Evolutionary conservation across 2,888 invertebrate species (phyloP).

Genomic region (Rhabditoides inermis): DNA sequence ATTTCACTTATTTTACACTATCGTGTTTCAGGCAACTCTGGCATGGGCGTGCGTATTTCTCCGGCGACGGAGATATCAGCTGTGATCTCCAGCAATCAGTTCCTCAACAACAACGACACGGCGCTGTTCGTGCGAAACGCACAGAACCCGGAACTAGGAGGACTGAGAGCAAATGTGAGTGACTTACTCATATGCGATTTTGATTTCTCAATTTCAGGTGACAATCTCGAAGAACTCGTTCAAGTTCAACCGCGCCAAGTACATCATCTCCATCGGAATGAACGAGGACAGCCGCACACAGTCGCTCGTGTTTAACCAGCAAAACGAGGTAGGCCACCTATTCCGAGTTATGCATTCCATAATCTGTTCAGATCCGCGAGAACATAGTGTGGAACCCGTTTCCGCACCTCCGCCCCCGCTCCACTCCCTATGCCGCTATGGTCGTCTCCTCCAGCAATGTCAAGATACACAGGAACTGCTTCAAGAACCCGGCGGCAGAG

Average conservation of each 20-base stretch:
- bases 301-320: conserved; percentile 44
- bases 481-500: conserved; percentile 71
- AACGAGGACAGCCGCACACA: conserved; percentile 57
- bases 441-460: conserved; percentile 81
- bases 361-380: conserved; percentile 60
- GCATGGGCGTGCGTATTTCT: conserved; percentile 42
- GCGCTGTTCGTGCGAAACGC: conserved; percentile 46
- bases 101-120: conserved; percentile 46
- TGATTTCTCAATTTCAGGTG: too few species aligned
- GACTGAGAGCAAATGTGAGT: conserved; percentile 33
- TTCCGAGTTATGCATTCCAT: background rate
- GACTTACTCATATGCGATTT: background rate
- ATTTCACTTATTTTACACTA: background rate
- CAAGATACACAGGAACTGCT: conserved; percentile 76
- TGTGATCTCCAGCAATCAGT: conserved; percentile 43
- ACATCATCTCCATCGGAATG: conserved; percentile 46
- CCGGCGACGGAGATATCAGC: conserved; percentile 49
- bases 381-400: conserved; percentile 81
- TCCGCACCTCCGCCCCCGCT: conserved; percentile 74
- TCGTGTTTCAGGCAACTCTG: conserved; percentile 24
- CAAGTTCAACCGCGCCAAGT: conserved; percentile 63
- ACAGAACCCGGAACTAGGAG: conserved; percentile 33
- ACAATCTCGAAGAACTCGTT: conserved; percentile 79
- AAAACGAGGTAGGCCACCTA: conserved; percentile 43
- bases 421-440: conserved; percentile 81